Conservation (phyloP, 2,888 invertebrate genomes). For the Strigamia transsilvanica region DNA sequence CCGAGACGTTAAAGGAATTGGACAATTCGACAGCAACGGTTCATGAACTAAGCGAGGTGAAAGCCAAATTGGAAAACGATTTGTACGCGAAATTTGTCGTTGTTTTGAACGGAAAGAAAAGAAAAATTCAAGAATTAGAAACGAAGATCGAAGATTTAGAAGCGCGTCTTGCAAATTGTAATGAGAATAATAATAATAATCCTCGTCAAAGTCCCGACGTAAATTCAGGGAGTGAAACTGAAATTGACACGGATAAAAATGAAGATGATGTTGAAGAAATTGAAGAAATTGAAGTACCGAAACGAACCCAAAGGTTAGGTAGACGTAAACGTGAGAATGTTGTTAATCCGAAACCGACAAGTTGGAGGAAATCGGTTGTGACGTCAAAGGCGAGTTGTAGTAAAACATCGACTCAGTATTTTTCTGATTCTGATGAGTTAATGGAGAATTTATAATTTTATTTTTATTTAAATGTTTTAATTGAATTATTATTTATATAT, state of each 20-base stretch:
- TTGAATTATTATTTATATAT: too few relatives aligned
- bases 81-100: conserved; percentile 56
- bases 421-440: not conserved
- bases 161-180: not conserved
- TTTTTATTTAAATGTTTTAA: not conserved
- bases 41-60: conserved; percentile 50
- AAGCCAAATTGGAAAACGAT: conserved; percentile 56
- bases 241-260: not conserved
- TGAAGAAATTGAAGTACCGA: not conserved
- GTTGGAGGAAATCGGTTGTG: not conserved
- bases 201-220: not conserved
- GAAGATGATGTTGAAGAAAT: not conserved
- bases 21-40: conserved; percentile 44
- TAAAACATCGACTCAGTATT: not conserved
- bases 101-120: conserved; percentile 57
- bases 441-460: not conserved
- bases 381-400: not conserved
- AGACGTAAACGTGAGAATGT: not conserved
- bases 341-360: not conserved
- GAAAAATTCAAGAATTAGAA: conserved; percentile 53
- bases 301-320: not conserved
- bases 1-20: conserved; percentile 30
- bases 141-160: not conserved
- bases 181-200: not conserved
- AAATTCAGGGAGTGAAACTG: not conserved